Evolutionary conservation across 2,888 invertebrate genomes (phyloP), one percentile per base, ranked within the genome.

Genomic region (Drosophila recens): DNA sequence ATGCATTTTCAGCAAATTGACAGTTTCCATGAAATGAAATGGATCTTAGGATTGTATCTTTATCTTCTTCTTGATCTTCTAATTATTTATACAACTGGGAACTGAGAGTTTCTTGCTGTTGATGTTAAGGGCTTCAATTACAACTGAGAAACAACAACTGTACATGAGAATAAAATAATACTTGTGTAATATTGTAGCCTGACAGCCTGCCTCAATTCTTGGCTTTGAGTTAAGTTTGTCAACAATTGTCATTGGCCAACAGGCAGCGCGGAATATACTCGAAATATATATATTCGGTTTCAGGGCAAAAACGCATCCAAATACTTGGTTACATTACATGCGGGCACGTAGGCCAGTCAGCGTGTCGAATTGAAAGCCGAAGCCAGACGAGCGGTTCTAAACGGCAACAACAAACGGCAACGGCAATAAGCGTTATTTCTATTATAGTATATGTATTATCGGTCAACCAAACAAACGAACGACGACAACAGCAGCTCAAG

Each of bases 321-420:
- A 74, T 51, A 33, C 23, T 33, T 45, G 34, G 45, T 43, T 48
- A 63, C 51, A 63, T 78, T 66, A 61, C 38, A 75, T 69, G 59
- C 69, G 51, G 63, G 76, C 80, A 79, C 72, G 76, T 72, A 79
- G 76, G 59, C 66, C 80, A 75, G 75, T 79, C 71, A 63, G 75
- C 75, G 62, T 75, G 59, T 51, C 69, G 66, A 69, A 80, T 79
- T 66, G 69, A 46, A 56, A 63, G 20, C 56, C 45, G 62, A 62
- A 57, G 23, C 57, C 45, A 38, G 54, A 63, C 57, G 62, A 72
- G 62, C 74, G 48, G 42, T 57, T 75, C 65, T 69, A 20, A 53
- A 51, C 36, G 36, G 27, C 48, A 43, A 40, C 15, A 15, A 43
- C 30, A 48, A 23, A 23, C 23, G 23, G 23, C 20, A 48, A 48